Evolutionary conservation across 2,113 vertebrate genomes (phyloP), one percentile per base, ranked within the genome.

Genomic region (Spea bombifrons): DNA sequence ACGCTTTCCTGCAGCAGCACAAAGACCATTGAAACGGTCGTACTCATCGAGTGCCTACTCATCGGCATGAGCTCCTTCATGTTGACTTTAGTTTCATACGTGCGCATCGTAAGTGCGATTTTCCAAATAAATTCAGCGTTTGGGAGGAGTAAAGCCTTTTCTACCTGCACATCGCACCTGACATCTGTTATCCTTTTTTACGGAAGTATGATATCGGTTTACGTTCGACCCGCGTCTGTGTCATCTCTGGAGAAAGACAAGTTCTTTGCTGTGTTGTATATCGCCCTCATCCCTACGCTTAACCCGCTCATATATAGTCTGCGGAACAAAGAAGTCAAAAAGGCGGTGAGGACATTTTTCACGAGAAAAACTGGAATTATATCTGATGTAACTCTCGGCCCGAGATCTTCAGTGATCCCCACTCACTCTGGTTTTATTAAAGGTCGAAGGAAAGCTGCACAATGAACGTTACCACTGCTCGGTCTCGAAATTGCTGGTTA

Each of bases 281-380:
- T 63, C 1, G 76, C 76, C 17, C 15, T 79, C 3, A 79, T 70
- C 8, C 76, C 76, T 3, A 66, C 57, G 70, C 8, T 79, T 8
- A 79, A 79, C 44, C 69, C 76, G 15, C 8, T 79, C 4, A 79
- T 73, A 47, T 79, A 79, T 12, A 79, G 76, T 15, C 50, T 79
- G 44, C 66, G 76, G 15, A 79, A 79, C 48, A 79, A 79, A 66
- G 76, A 79, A n/a, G 76, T 79, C 4, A 80, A 80, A 45, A 17
- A 6, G 1, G 70, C 77, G 5, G 5, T 80, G 6, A 67, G 47
- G 3, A 80, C 7, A 64, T 4, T 64, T 30, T 30, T 30, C 30
- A 30, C 30, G 30, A 30, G 30, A 30, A 30, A 30, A 30, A 30
- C 30, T 30, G 30, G 30, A 30, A 30, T 30, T 30, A 30, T 30